phyloP scores from a whole-genome alignment of 2,888 invertebrate species.

The Sericinus montela region DNA sequence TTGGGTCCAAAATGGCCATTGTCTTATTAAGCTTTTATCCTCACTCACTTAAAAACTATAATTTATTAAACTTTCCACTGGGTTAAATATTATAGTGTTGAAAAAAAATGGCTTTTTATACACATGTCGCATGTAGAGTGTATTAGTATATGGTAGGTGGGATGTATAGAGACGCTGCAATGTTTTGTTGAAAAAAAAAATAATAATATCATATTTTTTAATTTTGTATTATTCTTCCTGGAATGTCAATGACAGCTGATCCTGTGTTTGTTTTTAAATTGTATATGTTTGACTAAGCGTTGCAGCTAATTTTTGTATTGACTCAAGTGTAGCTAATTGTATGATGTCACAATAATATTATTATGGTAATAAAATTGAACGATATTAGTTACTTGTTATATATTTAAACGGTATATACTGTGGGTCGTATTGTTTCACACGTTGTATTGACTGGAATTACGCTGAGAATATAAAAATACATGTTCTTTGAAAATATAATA shows the following conservation, averaged over 20 bases:
- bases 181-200: slow-evolving; percentile 36
- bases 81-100: slow-evolving; percentile 50
- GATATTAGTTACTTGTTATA: slow-evolving; percentile 76
- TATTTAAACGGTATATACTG: slow-evolving; percentile 53
- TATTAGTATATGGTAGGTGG: slow-evolving; percentile 63
- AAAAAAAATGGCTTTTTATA: slow-evolving; percentile 60
- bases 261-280: slow-evolving; percentile 23
- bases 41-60: slow-evolving; percentile 14
- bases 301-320: slow-evolving; percentile 63
- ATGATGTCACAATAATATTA: slow-evolving; percentile 64
- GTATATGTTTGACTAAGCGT: slow-evolving; percentile 36
- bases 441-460: slow-evolving; percentile 72
- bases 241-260: slow-evolving; percentile 28
- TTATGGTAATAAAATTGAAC: slow-evolving; percentile 47
- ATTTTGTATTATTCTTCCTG: slow-evolving; percentile 32
- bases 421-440: slow-evolving; percentile 70
- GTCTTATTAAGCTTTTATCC: slow-evolving; percentile 34
- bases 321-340: slow-evolving; percentile 61
- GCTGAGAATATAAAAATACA: slow-evolving; percentile 68
- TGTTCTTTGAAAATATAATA: slow-evolving; percentile 79
- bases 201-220: slow-evolving; percentile 22
- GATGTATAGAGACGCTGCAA: slow-evolving; percentile 53
- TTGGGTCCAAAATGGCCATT: slow-evolving; percentile 34
- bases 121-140: slow-evolving; percentile 62
- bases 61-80: slow-evolving; percentile 32